Evolutionary conservation across 53 echinoderm and acorn worm species (phyloP).

Genomic region (Echinometra lucunter): DNA sequence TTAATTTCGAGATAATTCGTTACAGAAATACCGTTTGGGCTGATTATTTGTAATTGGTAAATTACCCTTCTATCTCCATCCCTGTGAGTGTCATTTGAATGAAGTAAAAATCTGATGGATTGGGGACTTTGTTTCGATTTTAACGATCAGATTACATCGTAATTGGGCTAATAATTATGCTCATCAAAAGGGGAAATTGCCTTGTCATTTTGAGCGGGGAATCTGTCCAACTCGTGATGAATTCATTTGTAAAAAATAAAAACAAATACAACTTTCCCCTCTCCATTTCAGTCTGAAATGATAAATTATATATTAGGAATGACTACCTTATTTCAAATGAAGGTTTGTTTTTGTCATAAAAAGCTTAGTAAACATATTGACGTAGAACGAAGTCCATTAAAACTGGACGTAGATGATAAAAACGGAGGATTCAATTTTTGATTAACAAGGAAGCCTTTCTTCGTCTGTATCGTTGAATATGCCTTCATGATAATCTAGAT

Average conservation of each 20-base stretch:
- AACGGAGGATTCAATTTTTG: neutral
- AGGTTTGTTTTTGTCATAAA: neutral
- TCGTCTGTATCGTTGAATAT: too few species aligned
- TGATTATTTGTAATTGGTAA: constrained; percentile 20
- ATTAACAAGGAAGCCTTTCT: too few species aligned
- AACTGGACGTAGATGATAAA: too few species aligned
- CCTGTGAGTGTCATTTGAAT: neutral
- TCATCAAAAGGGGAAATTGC: neutral
- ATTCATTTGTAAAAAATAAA: neutral
- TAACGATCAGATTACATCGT: neutral
- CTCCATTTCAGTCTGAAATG: neutral
- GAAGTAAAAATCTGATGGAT: neutral
- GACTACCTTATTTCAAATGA: neutral
- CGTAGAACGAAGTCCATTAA: too few species aligned
- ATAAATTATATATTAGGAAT: neutral
- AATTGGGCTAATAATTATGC: neutral
- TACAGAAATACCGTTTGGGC: neutral
- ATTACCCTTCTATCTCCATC: neutral
- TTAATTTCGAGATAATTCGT: neutral
- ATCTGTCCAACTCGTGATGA: neutral
- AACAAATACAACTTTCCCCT: neutral
- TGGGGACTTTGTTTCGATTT: neutral
- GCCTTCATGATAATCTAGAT: too few species aligned
- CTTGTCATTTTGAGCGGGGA: neutral
- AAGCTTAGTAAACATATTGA: too few species aligned